Conservation (phyloP, 2,113 vertebrate genomes). For the Nansenia antarctica region DNA sequence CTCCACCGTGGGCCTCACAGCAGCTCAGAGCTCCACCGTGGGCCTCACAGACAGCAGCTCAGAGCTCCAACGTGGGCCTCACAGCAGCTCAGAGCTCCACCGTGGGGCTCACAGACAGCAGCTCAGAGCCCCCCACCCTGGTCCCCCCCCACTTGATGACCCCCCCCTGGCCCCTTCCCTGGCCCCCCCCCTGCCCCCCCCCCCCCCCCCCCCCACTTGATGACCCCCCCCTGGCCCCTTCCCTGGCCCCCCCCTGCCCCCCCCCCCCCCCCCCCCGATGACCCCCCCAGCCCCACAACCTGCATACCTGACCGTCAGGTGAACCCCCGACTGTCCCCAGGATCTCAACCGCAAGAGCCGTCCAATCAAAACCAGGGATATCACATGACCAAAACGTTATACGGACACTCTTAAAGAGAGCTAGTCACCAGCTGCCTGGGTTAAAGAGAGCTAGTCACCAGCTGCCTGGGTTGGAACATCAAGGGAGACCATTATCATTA, state of each 20-base stretch:
- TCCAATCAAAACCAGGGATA: not conserved
- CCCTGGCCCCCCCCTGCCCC: conserved; percentile 10
- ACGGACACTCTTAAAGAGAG: conserved; percentile 3
- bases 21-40: not conserved
- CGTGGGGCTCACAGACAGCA: not conserved
- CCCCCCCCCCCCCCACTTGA: not conserved
- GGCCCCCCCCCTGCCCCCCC: not conserved
- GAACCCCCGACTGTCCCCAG: not conserved
- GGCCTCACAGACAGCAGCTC: too few relatives aligned
- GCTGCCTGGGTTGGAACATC: not conserved
- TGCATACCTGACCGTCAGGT: not conserved
- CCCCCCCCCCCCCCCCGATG: not conserved
- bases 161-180: not conserved
- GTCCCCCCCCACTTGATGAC: not conserved
- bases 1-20: not conserved
- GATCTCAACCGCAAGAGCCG: not conserved
- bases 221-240: not conserved
- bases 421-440: conserved; percentile 12
- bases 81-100: not conserved
- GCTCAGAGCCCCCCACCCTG: not conserved
- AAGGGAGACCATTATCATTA: conserved; percentile 23
- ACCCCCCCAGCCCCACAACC: not conserved
- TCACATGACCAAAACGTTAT: not conserved
- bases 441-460: not conserved
- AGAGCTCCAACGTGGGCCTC: not conserved